Evolutionary conservation across 2,888 invertebrate genomes (phyloP).

Genomic region (Ophioninae sp.): DNA sequence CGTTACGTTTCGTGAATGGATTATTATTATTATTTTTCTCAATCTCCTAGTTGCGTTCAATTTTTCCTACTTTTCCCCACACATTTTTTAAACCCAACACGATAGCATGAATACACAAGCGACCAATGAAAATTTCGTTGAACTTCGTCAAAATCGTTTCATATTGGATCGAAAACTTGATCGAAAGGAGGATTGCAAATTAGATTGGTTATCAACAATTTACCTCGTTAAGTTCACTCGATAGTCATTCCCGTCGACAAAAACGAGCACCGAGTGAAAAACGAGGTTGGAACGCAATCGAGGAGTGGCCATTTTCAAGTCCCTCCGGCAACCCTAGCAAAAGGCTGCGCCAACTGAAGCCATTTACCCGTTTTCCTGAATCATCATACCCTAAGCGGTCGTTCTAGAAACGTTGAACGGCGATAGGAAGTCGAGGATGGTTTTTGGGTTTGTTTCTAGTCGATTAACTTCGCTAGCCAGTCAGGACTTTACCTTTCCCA

Average conservation of each 20-base stretch:
- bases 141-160: slow-evolving; percentile 73
- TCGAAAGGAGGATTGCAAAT: slow-evolving; percentile 51
- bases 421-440: slow-evolving; percentile 44
- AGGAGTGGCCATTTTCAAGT: neutral
- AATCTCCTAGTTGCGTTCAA: no score
- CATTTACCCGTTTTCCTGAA: slow-evolving; percentile 25
- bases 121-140: slow-evolving; percentile 75
- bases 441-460: slow-evolving; percentile 77
- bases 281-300: neutral
- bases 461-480: slow-evolving; percentile 71
- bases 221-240: neutral
- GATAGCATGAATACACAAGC: slow-evolving; percentile 65
- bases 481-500: slow-evolving; percentile 28
- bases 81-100: no score
- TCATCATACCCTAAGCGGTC: slow-evolving; percentile 24
- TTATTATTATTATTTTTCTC: slow-evolving; percentile 16
- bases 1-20: neutral
- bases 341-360: neutral
- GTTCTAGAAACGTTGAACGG: slow-evolving; percentile 42
- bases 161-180: slow-evolving; percentile 73
- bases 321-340: neutral
- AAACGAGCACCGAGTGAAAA: neutral
- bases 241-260: neutral
- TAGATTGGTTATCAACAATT: neutral
- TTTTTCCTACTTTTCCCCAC: no score